Conservation (phyloP, 1,140 invertebrate species). For the Sweltsa coloradensis region DNA sequence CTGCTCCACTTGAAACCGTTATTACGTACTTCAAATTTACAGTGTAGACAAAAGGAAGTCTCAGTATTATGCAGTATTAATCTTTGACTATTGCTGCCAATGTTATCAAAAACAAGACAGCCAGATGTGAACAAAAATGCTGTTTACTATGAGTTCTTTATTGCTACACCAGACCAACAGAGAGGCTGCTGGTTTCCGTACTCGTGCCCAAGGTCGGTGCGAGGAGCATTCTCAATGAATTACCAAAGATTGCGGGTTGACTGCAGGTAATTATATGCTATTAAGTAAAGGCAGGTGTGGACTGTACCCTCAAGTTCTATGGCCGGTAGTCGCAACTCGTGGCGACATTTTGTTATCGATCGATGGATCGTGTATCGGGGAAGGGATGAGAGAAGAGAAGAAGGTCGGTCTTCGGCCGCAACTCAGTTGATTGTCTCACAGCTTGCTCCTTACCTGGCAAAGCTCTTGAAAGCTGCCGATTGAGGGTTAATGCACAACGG, state of each 20-base stretch:
- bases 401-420: not conserved
- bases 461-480: constrained; percentile 97
- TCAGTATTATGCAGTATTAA: not conserved
- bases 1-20: too few species aligned
- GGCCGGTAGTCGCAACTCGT: not conserved
- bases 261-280: not conserved
- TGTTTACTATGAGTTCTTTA: not conserved
- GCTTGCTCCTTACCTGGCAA: constrained; percentile 79
- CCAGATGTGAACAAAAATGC: not conserved
- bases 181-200: not conserved
- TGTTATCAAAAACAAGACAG: not conserved
- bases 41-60: too few species aligned
- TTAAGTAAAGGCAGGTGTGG: not conserved
- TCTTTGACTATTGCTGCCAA: not conserved
- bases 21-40: too few species aligned
- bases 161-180: not conserved
- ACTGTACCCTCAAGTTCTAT: constrained; percentile 6
- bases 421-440: not conserved
- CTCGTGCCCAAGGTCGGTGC: not conserved
- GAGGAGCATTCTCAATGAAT: not conserved
- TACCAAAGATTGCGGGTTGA: not conserved
- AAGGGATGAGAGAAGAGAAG: constrained; percentile 8
- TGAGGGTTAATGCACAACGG: constrained; percentile 98
- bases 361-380: not conserved
- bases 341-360: not conserved